A percentile compares a stretch with the other conserved stretches of the same genome.
phyloP scores from a whole-genome alignment of 2,888 invertebrate genomes.

The Gymnocheta viridis region DNA sequence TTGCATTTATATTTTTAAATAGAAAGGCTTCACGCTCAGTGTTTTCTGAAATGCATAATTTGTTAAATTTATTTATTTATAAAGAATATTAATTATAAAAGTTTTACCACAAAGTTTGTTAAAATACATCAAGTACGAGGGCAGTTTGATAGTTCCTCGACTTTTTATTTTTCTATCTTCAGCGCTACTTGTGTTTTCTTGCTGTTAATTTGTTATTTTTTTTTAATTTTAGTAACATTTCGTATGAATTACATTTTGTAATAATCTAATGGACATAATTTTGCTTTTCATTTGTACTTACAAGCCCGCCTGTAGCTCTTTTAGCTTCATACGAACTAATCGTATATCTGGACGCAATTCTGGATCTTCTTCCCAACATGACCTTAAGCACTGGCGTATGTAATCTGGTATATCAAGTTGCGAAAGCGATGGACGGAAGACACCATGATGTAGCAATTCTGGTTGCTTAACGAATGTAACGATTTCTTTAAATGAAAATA shows the following conservation, averaged over 20 bases:
- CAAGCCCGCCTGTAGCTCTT: slow-evolving; percentile 90
- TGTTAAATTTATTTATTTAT: too few relatives aligned
- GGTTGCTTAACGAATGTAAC: slow-evolving; percentile 84
- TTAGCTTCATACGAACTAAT: slow-evolving; percentile 88
- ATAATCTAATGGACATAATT: not conserved
- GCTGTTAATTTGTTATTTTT: too few relatives aligned
- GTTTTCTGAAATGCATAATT: too few relatives aligned
- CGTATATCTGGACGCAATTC: slow-evolving; percentile 88
- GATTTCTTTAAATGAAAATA: slow-evolving; percentile 83
- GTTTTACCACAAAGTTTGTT: too few relatives aligned
- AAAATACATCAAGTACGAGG: too few relatives aligned
- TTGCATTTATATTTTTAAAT: not conserved
- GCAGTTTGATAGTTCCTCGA: too few relatives aligned
- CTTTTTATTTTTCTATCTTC: too few relatives aligned
- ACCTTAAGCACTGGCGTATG: slow-evolving; percentile 87
- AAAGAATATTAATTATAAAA: not conserved
- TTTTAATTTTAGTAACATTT: too few relatives aligned
- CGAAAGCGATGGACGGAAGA: slow-evolving; percentile 86
- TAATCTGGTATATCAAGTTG: slow-evolving; percentile 88
- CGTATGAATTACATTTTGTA: not conserved
- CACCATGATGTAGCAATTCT: slow-evolving; percentile 78
- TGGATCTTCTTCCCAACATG: slow-evolving; percentile 92
- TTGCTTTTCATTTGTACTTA: slow-evolving; percentile 76
- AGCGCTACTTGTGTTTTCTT: too few relatives aligned
- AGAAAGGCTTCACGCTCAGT: too few relatives aligned